A percentile compares a stretch with the other conserved stretches of the same genome.
Conservation (phyloP, 2,113 vertebrate species). For the Okapia johnstoni region DNA sequence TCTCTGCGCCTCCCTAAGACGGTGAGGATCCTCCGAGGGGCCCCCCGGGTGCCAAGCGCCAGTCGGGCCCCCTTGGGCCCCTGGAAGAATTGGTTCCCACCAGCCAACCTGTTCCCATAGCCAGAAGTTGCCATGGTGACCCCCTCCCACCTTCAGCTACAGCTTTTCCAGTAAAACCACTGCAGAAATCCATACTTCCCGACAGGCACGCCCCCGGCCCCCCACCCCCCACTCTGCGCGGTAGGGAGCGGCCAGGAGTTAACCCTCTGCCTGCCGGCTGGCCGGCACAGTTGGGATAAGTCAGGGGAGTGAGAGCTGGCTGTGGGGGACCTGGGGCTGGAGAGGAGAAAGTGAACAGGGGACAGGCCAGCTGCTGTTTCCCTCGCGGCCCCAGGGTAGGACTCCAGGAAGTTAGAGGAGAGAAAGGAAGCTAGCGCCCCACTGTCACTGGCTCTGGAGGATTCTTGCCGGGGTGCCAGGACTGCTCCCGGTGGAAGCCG, state of each 20-base stretch:
- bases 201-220: conserved; percentile 80
- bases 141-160: conserved; percentile 80
- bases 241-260: conserved; percentile 67
- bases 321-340: background rate
- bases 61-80: conserved; percentile 23
- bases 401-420: background rate
- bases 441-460: background rate
- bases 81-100: conserved; percentile 55
- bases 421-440: background rate
- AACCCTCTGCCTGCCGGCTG: conserved; percentile 70
- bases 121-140: conserved; percentile 78
- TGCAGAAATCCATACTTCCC: conserved; percentile 83
- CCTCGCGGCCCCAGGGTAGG: background rate
- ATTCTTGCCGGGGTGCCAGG: background rate
- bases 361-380: background rate
- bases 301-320: background rate
- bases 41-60: background rate
- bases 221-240: conserved; percentile 58
- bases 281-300: background rate
- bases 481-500: rapidly evolving
- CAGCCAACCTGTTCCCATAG: conserved; percentile 70
- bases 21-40: background rate
- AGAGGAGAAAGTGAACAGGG: background rate
- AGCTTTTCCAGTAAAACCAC: conserved; percentile 85
- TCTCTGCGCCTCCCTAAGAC: background rate